phyloP scores from a whole-genome alignment of 2,888 invertebrate species.

The Erebia epiphron region DNA sequence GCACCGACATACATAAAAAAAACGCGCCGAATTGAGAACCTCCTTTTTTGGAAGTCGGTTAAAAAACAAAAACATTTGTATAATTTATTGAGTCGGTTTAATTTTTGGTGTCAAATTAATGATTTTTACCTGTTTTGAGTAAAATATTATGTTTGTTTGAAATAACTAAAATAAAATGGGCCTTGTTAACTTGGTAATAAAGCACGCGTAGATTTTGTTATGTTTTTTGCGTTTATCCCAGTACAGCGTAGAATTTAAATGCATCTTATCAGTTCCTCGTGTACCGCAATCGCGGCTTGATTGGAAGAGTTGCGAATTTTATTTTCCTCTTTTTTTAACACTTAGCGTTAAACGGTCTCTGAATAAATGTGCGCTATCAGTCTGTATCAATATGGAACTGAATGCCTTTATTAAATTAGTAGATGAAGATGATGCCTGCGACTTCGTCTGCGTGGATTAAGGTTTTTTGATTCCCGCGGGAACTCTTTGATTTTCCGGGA shows the following conservation, averaged over 20 bases:
- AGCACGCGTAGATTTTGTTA: conserved; percentile 21
- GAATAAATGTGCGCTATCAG: background rate
- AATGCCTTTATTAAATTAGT: too few relatives aligned
- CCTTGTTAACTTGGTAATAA: conserved; percentile 35
- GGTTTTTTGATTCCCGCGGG: too few relatives aligned
- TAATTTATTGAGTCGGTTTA: too few relatives aligned
- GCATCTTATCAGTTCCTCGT: conserved; percentile 37
- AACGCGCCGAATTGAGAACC: too few relatives aligned
- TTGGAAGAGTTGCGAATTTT: conserved; percentile 37
- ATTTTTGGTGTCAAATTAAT: background rate
- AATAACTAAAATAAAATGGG: background rate
- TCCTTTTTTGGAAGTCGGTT: too few relatives aligned
- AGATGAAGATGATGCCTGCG: too few relatives aligned
- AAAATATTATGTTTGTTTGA: background rate
- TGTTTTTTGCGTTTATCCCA: conserved; percentile 32
- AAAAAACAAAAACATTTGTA: too few relatives aligned
- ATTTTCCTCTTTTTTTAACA: conserved; percentile 31
- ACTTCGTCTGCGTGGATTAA: too few relatives aligned
- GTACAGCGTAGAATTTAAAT: conserved; percentile 39
- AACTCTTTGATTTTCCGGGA: too few relatives aligned
- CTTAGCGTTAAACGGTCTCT: conserved; percentile 34
- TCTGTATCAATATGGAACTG: background rate
- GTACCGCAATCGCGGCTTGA: conserved; percentile 38
- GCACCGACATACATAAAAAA: too few relatives aligned
- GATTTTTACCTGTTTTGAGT: background rate